A percentile compares a stretch with the other conserved stretches of the same genome.
These are phyloP conservation scores for Limnephilus rhombicus DNA, from an alignment of 2,888 invertebrate species.

Conservation along the genomic window DNA sequence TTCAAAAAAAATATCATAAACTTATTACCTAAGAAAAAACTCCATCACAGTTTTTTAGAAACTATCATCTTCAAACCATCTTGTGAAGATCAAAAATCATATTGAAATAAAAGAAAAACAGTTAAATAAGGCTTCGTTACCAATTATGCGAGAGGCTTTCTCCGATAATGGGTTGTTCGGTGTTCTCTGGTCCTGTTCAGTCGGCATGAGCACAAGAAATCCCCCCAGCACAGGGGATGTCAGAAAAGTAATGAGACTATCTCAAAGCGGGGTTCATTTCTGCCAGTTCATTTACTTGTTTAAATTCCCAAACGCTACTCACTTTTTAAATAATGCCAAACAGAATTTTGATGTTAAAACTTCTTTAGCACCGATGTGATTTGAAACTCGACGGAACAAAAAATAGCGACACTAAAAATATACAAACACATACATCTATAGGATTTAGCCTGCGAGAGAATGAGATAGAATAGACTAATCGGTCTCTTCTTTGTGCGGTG, in stretches of 20 bases:
- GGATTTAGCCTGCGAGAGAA: too few species aligned
- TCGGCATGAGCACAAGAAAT: constrained; percentile 5
- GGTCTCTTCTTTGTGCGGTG: too few species aligned
- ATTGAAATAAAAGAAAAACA: background rate
- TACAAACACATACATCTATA: too few species aligned
- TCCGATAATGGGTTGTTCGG: constrained; percentile 20
- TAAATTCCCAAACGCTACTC: constrained; percentile 19
- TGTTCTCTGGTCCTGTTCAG: background rate
- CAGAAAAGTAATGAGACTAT: constrained; percentile 46
- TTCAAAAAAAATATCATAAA: background rate
- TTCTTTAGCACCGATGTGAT: too few species aligned
- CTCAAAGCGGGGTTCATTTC: constrained; percentile 16
- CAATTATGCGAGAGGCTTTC: constrained; percentile 12
- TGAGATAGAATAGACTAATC: too few species aligned
- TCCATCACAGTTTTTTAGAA: background rate
- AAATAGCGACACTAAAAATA: too few species aligned
- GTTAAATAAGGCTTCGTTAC: background rate
- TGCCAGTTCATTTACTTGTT: constrained; percentile 1
- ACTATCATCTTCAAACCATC: background rate
- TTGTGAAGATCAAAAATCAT: background rate
- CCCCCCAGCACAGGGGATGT: constrained; percentile 9
- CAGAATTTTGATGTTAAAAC: background rate
- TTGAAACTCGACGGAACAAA: too few species aligned
- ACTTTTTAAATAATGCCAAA: constrained; percentile 13
- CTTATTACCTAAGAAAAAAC: background rate